These are phyloP conservation scores for Oreochromis mossambicus DNA, from an alignment of 2,797 vertebrate genomes.

Conservation along the genomic window DNA sequence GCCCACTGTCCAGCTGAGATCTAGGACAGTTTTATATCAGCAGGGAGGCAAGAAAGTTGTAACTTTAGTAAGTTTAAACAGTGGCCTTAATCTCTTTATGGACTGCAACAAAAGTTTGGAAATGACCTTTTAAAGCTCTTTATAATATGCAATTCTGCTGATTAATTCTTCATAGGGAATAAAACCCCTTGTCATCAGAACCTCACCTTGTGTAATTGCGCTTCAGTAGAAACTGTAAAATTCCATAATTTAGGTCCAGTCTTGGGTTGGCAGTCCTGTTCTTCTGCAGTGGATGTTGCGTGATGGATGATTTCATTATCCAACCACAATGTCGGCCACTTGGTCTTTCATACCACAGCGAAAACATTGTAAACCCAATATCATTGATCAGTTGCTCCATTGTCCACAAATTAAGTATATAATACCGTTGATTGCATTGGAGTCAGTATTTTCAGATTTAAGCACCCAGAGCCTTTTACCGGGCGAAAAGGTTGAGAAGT, in stretches of 20 bases:
- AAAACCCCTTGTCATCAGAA: slow-evolving; percentile 44
- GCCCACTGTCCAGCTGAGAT: slow-evolving; percentile 18
- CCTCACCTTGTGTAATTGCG: slow-evolving; percentile 34
- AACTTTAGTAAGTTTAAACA: slow-evolving; percentile 6
- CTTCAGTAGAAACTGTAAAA: slow-evolving; percentile 39
- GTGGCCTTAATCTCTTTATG: slow-evolving; percentile 22
- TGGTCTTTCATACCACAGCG: slow-evolving; percentile 41
- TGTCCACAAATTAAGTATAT: slow-evolving; percentile 62
- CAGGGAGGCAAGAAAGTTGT: neutral
- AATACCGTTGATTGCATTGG: slow-evolving; percentile 46
- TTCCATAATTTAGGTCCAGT: slow-evolving; percentile 28
- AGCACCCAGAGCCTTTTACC: slow-evolving; percentile 27
- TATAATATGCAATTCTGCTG: slow-evolving; percentile 19
- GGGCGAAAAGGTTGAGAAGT: slow-evolving; percentile 12
- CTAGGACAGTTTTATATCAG: neutral
- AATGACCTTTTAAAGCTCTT: slow-evolving; percentile 38
- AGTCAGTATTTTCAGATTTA: slow-evolving; percentile 37
- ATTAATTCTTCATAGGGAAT: slow-evolving; percentile 28
- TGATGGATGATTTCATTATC: slow-evolving; percentile 76
- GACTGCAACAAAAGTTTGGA: slow-evolving; percentile 21
- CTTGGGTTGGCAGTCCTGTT: slow-evolving; percentile 23
- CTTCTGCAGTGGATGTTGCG: slow-evolving; percentile 23
- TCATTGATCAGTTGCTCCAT: slow-evolving; percentile 58
- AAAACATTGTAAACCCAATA: slow-evolving; percentile 57
- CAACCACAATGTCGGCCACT: slow-evolving; percentile 51